phyloP scores from a whole-genome alignment of 2,888 invertebrate species.

The Epiblema foenella region DNA sequence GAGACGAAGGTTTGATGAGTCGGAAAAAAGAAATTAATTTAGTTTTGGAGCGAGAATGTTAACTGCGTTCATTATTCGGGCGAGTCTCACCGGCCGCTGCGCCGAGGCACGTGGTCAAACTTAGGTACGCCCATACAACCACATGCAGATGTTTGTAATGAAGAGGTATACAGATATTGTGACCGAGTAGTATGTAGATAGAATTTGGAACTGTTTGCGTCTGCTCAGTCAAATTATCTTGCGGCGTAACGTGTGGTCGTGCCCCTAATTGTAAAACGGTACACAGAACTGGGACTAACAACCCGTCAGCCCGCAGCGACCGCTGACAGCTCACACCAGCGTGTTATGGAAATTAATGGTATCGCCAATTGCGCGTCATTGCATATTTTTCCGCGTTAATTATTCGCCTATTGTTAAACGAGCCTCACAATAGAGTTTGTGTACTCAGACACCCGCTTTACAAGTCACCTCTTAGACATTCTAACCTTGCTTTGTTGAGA shows the following conservation, averaged over 20 bases:
- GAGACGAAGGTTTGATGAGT: slow-evolving; percentile 19
- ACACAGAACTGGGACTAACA: slow-evolving; percentile 42
- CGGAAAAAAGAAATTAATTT: slow-evolving; percentile 40
- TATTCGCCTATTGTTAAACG: slow-evolving; percentile 57
- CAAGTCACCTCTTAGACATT: slow-evolving; percentile 45
- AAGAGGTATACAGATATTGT: too few relatives aligned
- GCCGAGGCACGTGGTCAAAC: neutral
- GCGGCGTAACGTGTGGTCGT: slow-evolving; percentile 41
- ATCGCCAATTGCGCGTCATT: slow-evolving; percentile 48
- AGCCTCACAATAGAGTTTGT: slow-evolving; percentile 43
- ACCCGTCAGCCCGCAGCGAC: slow-evolving; percentile 47
- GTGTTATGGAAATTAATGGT: slow-evolving; percentile 56
- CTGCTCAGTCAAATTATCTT: slow-evolving; percentile 41
- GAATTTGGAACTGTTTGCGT: slow-evolving; percentile 31
- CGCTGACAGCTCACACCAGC: slow-evolving; percentile 49
- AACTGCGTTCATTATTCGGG: slow-evolving; percentile 33
- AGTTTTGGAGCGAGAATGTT: slow-evolving; percentile 33
- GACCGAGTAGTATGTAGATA: neutral
- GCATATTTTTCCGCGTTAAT: slow-evolving; percentile 56
- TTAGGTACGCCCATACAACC: neutral
- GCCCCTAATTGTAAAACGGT: slow-evolving; percentile 47
- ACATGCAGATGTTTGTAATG: too few relatives aligned
- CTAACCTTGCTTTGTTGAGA: slow-evolving; percentile 44
- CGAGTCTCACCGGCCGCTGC: slow-evolving; percentile 14
- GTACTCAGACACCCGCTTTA: slow-evolving; percentile 39